Base-by-base conservation (phyloP, 2,797 vertebrate genomes). In the Enoplosus armatus region DNA sequence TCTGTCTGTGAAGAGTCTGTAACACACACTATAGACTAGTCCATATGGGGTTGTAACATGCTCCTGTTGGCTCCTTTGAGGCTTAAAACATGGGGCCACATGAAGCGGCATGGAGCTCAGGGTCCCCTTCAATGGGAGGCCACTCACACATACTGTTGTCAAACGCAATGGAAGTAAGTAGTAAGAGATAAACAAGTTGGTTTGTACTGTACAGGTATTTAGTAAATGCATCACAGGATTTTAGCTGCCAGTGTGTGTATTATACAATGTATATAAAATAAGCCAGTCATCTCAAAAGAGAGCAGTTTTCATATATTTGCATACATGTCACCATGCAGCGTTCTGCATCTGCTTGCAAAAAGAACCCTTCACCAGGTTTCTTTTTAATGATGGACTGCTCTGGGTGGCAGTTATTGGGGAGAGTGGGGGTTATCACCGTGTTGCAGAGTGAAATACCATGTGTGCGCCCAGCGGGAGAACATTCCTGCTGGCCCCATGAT, bases 401-500 rank as follows among this genome's bases (percentile, higher is more conserved):
- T 75, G 77, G 77, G 82, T 91, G 85, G 69, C 83, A 85, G 90
- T 88, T 90, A 53, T 53, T 80, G 73, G 83, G 84, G 77, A 75
- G 83, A 85, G 93, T 87, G 91, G 90, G 85, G 89, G 90, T 92
- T 90, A 91, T 89, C 90, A 70, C 78, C 77, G 62, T 58, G 79
- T 77, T 56, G 63, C 87, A 95, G 95, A 97, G 94, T 87, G 90
- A 90, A 97, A 96, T 92, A 94, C 95, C 97, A 96, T 97, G 96
- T 97, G 97, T 92, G 92, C 83, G 35, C 96, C 90, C 97, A 96
- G 96, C 95, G 8, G 97, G 97, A 95, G 96, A 87, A 95, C 96
- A 97, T 98, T 98, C 97, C 96, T 94, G 86, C 83, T 93, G 90
- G 92, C 94, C 92, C 94, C 85, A 86, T 86, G 93, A 95, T 95